Conservation (phyloP, 2,113 vertebrate species). For the Podilymbus podiceps region DNA sequence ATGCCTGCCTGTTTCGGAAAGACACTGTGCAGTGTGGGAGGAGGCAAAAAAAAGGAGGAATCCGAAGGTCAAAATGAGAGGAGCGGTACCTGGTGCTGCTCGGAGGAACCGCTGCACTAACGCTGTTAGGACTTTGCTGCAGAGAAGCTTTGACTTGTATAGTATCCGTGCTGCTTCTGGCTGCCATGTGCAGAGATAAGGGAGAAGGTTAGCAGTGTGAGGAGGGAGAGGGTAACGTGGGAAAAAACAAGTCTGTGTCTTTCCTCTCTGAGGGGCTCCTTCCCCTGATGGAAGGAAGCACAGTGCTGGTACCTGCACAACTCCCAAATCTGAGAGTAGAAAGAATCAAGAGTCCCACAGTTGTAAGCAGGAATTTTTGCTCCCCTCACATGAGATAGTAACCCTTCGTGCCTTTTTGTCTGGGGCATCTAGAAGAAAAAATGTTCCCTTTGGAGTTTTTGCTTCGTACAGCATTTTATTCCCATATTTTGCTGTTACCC, state of each 20-base stretch:
- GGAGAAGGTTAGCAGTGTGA: slow-evolving; percentile 8
- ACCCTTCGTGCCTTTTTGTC: slow-evolving; percentile 7
- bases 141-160: slow-evolving; percentile 37
- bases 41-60: not conserved
- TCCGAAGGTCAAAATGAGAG: slow-evolving; percentile 22
- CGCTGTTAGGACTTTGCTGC: slow-evolving; percentile 46
- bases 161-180: slow-evolving; percentile 27
- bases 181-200: not conserved
- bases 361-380: not conserved
- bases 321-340: not conserved
- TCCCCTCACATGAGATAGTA: not conserved
- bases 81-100: slow-evolving; percentile 3
- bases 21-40: not conserved
- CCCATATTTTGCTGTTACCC: not conserved
- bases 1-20: slow-evolving; percentile 34
- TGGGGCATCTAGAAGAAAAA: not conserved
- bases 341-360: not conserved
- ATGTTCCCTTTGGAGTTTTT: not conserved
- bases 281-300: not conserved
- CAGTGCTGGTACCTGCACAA: not conserved
- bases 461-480: slow-evolving; percentile 24
- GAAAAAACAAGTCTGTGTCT: slow-evolving; percentile 3
- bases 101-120: not conserved
- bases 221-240: not conserved
- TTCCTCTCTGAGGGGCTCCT: not conserved